phyloP scores from a whole-genome alignment of 2,888 invertebrate species.

The Watsonalla binaria region DNA sequence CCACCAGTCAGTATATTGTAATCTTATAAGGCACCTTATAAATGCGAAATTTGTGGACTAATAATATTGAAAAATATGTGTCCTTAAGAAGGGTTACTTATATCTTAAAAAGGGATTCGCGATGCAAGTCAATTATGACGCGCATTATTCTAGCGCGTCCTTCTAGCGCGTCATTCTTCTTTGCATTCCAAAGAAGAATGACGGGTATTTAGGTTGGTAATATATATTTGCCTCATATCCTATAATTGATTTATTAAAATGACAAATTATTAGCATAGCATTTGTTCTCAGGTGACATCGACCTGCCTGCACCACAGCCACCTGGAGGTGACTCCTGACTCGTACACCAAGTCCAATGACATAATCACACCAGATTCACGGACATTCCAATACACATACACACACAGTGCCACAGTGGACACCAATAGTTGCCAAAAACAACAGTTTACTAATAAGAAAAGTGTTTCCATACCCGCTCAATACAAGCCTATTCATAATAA shows the following conservation, averaged over 20 bases:
- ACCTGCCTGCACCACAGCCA: slow-evolving; percentile 71
- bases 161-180: no score
- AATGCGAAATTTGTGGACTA: neutral
- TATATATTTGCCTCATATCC: no score
- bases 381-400: slow-evolving; percentile 13
- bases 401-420: slow-evolving; percentile 10
- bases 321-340: slow-evolving; percentile 50
- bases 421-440: slow-evolving; percentile 49
- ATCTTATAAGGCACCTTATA: neutral
- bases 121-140: no score
- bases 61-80: no score
- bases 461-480: slow-evolving; percentile 53
- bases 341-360: slow-evolving; percentile 28
- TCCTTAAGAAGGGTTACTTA: no score
- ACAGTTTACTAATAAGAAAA: slow-evolving; percentile 41
- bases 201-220: no score
- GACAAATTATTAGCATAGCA: neutral
- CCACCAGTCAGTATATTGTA: slow-evolving; percentile 23
- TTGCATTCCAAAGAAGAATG: no score
- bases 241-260: neutral
- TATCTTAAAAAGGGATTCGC: no score
- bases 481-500: slow-evolving; percentile 68
- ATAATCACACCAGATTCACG: slow-evolving; percentile 16
- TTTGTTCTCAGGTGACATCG: slow-evolving; percentile 51
- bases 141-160: no score